Percentiles rank a stretch among this genome's conserved stretches.
These are phyloP conservation scores for Rotaria macrura DNA, from an alignment of 2,888 invertebrate genomes.

Conservation along the genomic window DNA sequence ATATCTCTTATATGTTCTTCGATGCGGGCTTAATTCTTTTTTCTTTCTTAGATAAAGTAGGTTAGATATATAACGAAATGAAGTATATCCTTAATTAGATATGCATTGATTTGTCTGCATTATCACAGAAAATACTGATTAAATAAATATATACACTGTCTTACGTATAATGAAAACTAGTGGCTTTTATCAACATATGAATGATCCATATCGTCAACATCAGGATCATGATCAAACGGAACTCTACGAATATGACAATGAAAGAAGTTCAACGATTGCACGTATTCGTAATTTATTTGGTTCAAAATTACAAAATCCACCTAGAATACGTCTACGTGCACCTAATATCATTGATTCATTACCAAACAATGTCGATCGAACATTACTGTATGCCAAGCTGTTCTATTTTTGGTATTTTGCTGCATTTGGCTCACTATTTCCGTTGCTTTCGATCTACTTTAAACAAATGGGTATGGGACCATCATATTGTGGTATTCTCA, in stretches of 20 bases:
- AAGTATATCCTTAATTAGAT: neutral
- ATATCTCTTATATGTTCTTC: neutral
- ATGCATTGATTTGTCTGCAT: neutral
- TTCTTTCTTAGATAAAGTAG: neutral
- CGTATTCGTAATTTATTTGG: conserved; percentile 18
- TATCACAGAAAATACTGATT: neutral
- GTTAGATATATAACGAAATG: neutral
- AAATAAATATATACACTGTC: neutral
- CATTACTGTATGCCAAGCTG: conserved; percentile 82
- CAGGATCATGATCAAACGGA: conserved; percentile 17
- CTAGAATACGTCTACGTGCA: neutral
- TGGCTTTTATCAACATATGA: neutral
- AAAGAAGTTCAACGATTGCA: neutral
- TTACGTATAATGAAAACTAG: neutral
- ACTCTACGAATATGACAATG: conserved; percentile 27
- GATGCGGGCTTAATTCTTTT: neutral
- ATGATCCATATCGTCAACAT: neutral
- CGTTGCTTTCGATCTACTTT: conserved; percentile 95
- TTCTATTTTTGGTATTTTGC: conserved; percentile 99
- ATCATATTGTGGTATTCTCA: conserved; percentile 70
- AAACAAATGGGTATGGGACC: conserved; percentile 99
- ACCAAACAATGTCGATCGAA: conserved; percentile 73
- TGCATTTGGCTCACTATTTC: conserved; percentile 92
- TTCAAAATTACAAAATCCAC: neutral
- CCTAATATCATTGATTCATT: conserved; percentile 68